Base-by-base conservation (phyloP, 2,797 vertebrate genomes). In the Mastacembelus armatus region DNA sequence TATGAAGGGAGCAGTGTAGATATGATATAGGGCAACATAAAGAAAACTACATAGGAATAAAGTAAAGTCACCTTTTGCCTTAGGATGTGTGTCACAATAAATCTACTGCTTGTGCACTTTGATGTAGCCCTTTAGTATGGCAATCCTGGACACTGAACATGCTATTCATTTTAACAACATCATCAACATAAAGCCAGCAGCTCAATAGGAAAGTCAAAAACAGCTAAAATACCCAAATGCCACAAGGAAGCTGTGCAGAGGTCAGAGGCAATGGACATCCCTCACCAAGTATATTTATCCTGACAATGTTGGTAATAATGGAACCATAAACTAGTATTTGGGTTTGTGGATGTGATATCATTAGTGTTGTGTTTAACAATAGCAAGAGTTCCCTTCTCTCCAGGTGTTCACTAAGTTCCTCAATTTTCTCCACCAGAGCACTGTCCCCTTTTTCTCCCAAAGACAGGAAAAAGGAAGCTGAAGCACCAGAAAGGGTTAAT, bases 391-490 rank as follows among this genome's bases (percentile, higher is more conserved):
- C 56, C 26, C 42, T 55, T 66, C 43, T 75, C 43, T 26, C 11
- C 39, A 35, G 66, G 59, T 78, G 83, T 73, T 57, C 72, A 57
- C 70, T n/a, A n/a, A n/a, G n/a, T n/a, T 88, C 78, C 77, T 74
- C 74, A 77, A 54, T 78, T 33, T n/a, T n/a, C n/a, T n/a, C n/a
- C 47, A 6, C 8, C 33, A 2, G 1, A 1, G 18, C 39, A 33
- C 64, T 32, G 66, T 77, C 63, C 74, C 61, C 55, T 81, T 81
- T 30, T 80, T 72, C 66, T 64, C 67, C 67, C 44, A 59, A 5
- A 66, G 68, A 68, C 74, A 87, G 84, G 82, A 90, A 90, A 63
- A 68, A 51, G 81, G 83, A 81, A 66, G 66, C 39, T 36, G 64
- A 58, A 65, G 57, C 49, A 47, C 47, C 47, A 19, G 40, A 1